A percentile compares a stretch with the other conserved stretches of the same genome.
Conservation (phyloP, 2,888 invertebrate genomes). For the Agrotis ipsilon region DNA sequence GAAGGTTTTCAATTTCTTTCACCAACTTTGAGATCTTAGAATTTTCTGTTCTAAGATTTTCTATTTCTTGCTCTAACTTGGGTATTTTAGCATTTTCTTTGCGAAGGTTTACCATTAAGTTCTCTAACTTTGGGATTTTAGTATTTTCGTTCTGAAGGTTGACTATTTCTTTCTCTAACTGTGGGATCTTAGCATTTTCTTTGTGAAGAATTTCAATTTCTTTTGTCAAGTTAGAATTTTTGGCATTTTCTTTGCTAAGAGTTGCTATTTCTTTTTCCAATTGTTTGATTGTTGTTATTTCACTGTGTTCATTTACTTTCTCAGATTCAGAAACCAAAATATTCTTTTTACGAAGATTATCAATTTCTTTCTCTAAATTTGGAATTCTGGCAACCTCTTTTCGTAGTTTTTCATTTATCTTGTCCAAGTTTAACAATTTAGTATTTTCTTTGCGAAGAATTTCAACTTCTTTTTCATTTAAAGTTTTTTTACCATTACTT, state of each 20-base stretch:
- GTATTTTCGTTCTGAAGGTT: conserved; percentile 52
- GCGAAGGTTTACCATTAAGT: conserved; percentile 69
- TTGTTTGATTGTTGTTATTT: conserved; percentile 2
- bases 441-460: conserved; percentile 21
- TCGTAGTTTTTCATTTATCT: conserved; percentile 69
- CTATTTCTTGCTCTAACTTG: conserved; percentile 65
- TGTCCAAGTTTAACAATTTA: conserved; percentile 38
- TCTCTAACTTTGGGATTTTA: conserved; percentile 31
- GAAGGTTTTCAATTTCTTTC: conserved; percentile 69
- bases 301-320: conserved; percentile 2
- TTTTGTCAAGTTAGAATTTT: conserved; percentile 43
- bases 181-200: conserved; percentile 19
- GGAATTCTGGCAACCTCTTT: conserved; percentile 64
- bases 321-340: conserved; percentile 12
- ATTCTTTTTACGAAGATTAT: conserved; percentile 27
- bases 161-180: conserved; percentile 67
- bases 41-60: conserved; percentile 58
- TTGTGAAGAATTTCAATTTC: conserved; percentile 68
- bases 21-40: neutral
- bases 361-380: conserved; percentile 47
- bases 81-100: conserved; percentile 32
- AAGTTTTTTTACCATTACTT: conserved; percentile 62
- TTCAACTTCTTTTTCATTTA: conserved; percentile 34
- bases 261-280: conserved; percentile 68
- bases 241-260: conserved; percentile 54